Evolutionary conservation across 2,888 invertebrate species (phyloP).

Genomic region (Eustalomyia histrio): DNA sequence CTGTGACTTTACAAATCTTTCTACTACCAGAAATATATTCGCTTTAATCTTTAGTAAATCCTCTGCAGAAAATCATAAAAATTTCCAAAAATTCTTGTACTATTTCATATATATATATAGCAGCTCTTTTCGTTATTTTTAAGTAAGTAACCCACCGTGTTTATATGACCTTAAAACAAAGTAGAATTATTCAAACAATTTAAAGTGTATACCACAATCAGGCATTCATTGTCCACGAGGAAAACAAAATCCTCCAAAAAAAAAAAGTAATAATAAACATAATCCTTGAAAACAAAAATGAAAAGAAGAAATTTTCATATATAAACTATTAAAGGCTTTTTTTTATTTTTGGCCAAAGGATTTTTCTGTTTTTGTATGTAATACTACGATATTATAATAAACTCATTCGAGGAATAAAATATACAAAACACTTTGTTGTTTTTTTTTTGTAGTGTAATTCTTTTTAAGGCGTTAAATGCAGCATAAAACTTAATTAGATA

Average conservation of each 20-base stretch:
- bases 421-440: constrained; percentile 24
- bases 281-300: constrained; percentile 37
- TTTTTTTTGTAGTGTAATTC: constrained; percentile 39
- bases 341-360: constrained; percentile 42
- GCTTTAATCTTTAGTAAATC: constrained; percentile 18
- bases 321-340: constrained; percentile 32
- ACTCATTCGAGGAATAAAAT: constrained; percentile 42
- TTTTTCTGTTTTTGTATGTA: constrained; percentile 36
- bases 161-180: constrained; percentile 57
- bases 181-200: not conserved
- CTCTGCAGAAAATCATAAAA: constrained; percentile 14
- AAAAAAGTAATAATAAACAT: constrained; percentile 15
- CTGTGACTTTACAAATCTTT: not conserved
- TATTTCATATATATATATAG: not conserved
- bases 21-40: not conserved
- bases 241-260: not conserved
- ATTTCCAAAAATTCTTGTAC: not conserved
- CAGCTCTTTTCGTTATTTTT: not conserved
- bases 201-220: constrained; percentile 1
- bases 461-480: constrained; percentile 64
- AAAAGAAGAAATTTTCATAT: constrained; percentile 30
- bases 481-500: constrained; percentile 66
- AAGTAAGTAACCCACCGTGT: constrained; percentile 19
- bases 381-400: constrained; percentile 47
- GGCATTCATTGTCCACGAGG: not conserved